These are phyloP conservation scores for Acipenser oxyrinchus DNA, from an alignment of 2,797 vertebrate species.

Conservation along the genomic window DNA sequence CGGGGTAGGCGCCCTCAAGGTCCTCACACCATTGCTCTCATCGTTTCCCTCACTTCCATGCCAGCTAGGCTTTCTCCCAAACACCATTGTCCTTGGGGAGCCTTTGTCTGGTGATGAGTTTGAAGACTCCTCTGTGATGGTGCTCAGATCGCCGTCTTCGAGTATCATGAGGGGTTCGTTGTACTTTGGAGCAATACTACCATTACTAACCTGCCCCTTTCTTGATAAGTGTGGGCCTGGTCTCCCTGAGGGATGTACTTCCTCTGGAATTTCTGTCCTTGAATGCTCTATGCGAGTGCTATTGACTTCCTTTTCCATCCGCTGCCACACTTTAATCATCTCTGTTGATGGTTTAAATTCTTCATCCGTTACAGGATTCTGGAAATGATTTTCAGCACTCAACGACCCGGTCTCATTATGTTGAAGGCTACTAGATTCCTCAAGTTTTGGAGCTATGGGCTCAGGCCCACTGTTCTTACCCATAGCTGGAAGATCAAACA, in stretches of 20 bases:
- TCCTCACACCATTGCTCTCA: constrained; percentile 26
- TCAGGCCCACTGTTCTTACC: constrained; percentile 33
- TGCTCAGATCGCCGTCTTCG: constrained; percentile 58
- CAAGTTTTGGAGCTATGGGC: constrained; percentile 19
- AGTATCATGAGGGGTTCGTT: constrained; percentile 52
- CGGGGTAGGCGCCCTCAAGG: constrained; percentile 37
- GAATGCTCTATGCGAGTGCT: constrained; percentile 23
- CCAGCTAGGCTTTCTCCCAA: constrained; percentile 28
- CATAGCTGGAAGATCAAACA: constrained; percentile 61
- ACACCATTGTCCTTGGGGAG: constrained; percentile 31
- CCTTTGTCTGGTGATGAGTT: constrained; percentile 33
- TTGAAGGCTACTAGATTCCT: constrained; percentile 10
- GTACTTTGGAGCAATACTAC: constrained; percentile 21
- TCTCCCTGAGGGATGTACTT: not conserved
- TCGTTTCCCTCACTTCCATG: constrained; percentile 24
- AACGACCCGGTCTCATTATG: constrained; percentile 18
- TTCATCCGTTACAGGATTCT: constrained; percentile 39
- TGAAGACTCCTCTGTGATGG: constrained; percentile 40
- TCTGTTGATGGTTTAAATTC: constrained; percentile 63
- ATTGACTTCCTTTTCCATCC: constrained; percentile 58
- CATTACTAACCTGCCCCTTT: constrained; percentile 16
- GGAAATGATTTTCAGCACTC: constrained; percentile 14
- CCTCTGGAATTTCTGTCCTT: constrained; percentile 6
- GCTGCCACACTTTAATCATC: constrained; percentile 69
- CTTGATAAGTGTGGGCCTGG: constrained; percentile 18